Percentiles rank a stretch among this genome's conserved stretches.
These are phyloP conservation scores for Dissostichus mawsoni DNA, from an alignment of 2,113 vertebrate genomes.

Conservation along the genomic window DNA sequence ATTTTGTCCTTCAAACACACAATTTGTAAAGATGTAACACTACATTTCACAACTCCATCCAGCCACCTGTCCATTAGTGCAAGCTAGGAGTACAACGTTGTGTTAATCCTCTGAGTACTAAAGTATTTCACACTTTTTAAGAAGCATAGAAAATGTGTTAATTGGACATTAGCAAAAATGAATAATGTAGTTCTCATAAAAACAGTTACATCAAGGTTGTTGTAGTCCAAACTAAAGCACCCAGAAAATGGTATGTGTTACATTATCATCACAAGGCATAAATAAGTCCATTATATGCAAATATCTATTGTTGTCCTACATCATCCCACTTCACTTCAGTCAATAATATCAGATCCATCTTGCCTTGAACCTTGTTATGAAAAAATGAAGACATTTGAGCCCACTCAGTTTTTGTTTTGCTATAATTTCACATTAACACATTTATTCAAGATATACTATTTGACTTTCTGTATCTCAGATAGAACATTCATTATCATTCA, in stretches of 20 bases:
- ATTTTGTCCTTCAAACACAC: neutral
- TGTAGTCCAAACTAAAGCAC: conserved; percentile 4
- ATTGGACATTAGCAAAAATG: neutral
- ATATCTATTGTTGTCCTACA: conserved; percentile 8
- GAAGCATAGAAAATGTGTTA: neutral
- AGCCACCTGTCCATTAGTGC: conserved; percentile 14
- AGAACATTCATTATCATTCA: no score
- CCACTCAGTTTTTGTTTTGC: no score
- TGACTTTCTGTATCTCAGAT: neutral
- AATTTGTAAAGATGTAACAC: neutral
- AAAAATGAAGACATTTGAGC: no score
- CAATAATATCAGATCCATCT: neutral
- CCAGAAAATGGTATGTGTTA: conserved; percentile 7
- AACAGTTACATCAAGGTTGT: neutral
- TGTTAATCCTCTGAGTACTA: conserved; percentile 8
- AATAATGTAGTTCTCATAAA: neutral
- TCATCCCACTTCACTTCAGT: conserved; percentile 5
- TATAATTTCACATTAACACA: neutral
- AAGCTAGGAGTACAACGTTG: conserved; percentile 12
- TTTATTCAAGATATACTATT: neutral
- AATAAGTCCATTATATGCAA: conserved; percentile 20
- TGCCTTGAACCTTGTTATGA: neutral
- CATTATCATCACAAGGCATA: conserved; percentile 27
- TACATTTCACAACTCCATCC: neutral
- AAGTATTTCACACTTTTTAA: neutral